These are phyloP conservation scores for Rhagophthalmus giganteus DNA, from an alignment of 2,888 invertebrate species.

Conservation along the genomic window DNA sequence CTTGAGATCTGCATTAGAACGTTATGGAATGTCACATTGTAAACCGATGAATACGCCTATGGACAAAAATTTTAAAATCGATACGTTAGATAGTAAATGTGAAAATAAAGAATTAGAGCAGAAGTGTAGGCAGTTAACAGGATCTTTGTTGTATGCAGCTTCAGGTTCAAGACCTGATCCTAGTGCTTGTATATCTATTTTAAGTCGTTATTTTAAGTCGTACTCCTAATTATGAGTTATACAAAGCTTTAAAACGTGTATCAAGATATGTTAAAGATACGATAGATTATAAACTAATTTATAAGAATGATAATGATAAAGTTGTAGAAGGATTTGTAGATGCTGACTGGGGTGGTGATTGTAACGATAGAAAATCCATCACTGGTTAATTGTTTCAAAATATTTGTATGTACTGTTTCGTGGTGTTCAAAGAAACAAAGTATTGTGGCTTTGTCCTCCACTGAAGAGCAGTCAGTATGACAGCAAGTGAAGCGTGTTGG, in stretches of 20 bases:
- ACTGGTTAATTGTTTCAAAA: no score
- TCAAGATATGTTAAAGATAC: slow-evolving; percentile 28
- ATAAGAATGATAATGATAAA: no score
- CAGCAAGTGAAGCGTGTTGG: neutral
- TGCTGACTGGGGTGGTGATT: no score
- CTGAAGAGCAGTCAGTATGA: neutral
- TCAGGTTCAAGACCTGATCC: slow-evolving; percentile 31
- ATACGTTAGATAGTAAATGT: slow-evolving; percentile 10
- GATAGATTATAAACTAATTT: neutral
- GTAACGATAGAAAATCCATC: no score
- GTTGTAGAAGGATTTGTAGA: no score
- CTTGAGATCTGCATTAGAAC: slow-evolving; percentile 1
- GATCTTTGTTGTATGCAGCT: slow-evolving; percentile 30
- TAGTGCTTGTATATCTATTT: slow-evolving; percentile 14
- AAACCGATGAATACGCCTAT: slow-evolving; percentile 14
- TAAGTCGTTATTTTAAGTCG: slow-evolving; percentile 28
- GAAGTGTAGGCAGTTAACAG: slow-evolving; percentile 30
- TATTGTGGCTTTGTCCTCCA: neutral
- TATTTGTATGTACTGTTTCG: slow-evolving; percentile 15
- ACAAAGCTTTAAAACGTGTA: slow-evolving; percentile 16
- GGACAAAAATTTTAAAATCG: slow-evolving; percentile 26
- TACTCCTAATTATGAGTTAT: slow-evolving; percentile 24
- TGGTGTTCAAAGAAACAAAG: slow-evolving; percentile 2
- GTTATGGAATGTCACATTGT: slow-evolving; percentile 16
- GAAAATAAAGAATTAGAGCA: slow-evolving; percentile 7